Base-by-base conservation (phyloP, 2,888 invertebrate genomes). In the Sabellastarte sp. region DNA sequence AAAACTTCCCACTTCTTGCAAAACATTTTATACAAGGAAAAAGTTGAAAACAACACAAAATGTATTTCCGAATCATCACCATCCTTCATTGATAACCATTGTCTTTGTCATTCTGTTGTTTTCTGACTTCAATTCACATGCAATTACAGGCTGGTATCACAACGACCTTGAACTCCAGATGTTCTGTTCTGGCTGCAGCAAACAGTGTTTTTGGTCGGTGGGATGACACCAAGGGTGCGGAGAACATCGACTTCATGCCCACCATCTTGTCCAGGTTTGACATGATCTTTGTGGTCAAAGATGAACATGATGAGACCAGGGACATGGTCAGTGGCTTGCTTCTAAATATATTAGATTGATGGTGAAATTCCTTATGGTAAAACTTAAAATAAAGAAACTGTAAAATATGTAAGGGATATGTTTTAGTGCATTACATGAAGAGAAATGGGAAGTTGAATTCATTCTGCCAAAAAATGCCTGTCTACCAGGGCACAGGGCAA, bases 191-290 rank as follows among this genome's bases (percentile, higher is more conserved):
- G 57, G 99, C 99, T 29, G 99, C 99, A 0, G 99, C 99, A 3
- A 99, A 99, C 86, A 96, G 96, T 3, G 92, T 98, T 67, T 98
- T 93, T 84, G 99, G 99, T 0, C 89, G 97, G 24, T 99, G 99
- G 99, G 99, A 99, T 83, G 99, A 99, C 76, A 92, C 92, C 0
- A 96, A 96, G 84, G 96, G 95, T 1, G 95, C 93, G 74, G 95
- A 95, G 76, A 99, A 99, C 84, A 98, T 99, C 70, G 96, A 99
- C 85, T 99, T 99, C 82, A 94, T 99, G 94, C 99, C 99, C 2
- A 99, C 99, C n/a, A 99, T 99, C 84, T 87, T 99, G 64, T 98
- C 99, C 0, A 90, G 99, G 85, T 99, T 99, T 84, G 99, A 99
- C 85, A 98, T 95, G 95, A 99, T 99, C 76, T 99, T 97, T 84